These are phyloP conservation scores for Hirtodrosophila trivittata DNA, from an alignment of 2,888 invertebrate genomes.

Conservation along the genomic window DNA sequence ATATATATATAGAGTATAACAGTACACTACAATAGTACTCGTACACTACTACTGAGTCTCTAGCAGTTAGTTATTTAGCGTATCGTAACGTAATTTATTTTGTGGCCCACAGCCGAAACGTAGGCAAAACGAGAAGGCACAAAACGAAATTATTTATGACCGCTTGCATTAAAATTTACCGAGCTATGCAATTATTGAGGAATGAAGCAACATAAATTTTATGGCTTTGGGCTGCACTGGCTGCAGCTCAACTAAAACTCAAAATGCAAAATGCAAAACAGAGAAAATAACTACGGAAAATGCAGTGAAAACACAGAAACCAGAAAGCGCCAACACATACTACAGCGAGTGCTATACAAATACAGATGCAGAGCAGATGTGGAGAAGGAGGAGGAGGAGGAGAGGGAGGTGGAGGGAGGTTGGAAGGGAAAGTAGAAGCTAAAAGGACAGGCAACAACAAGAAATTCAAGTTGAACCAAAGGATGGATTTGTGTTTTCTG, in stretches of 20 bases:
- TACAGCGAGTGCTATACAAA: background rate
- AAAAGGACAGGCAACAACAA: constrained; percentile 11
- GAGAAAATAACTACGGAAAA: background rate
- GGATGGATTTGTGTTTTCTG: constrained; percentile 60
- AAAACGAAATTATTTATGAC: constrained; percentile 76
- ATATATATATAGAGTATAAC: constrained; percentile 10
- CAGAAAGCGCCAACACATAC: constrained; percentile 13
- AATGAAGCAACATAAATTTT: constrained; percentile 79
- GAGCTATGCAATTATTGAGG: constrained; percentile 79
- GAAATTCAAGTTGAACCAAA: constrained; percentile 50
- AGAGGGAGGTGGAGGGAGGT: background rate
- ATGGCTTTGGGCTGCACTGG: constrained; percentile 52
- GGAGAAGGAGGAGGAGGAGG: background rate
- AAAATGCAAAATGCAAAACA: constrained; percentile 35
- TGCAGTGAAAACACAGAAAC: constrained; percentile 13
- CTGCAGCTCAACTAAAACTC: constrained; percentile 50
- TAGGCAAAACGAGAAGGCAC: constrained; percentile 48
- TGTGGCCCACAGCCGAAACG: constrained; percentile 45
- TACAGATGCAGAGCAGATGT: constrained; percentile 2
- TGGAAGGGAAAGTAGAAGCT: constrained; percentile 16
- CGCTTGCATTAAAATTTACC: constrained; percentile 80
- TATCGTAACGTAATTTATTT: constrained; percentile 72
- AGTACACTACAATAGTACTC: constrained; percentile 31
- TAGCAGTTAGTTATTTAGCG: constrained; percentile 65
- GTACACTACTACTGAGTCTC: constrained; percentile 17